These are phyloP conservation scores for Taenioides sp. DNA, from an alignment of 2,797 vertebrate genomes.

Conservation along the genomic window DNA sequence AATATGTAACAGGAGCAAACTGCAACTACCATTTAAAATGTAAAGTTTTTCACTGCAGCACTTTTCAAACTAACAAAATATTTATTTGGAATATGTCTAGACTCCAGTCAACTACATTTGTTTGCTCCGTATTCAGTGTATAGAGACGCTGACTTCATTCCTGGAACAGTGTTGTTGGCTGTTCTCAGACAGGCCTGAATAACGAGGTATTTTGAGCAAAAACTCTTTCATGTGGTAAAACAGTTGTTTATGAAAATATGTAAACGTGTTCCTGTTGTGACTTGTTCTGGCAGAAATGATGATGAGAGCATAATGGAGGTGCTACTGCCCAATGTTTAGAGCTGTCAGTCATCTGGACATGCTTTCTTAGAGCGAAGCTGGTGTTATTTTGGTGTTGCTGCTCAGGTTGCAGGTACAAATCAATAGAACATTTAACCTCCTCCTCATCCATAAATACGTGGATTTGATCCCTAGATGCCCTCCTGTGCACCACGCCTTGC, in stretches of 20 bases:
- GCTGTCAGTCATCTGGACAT: constrained; percentile 33
- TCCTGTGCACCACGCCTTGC: constrained; percentile 9
- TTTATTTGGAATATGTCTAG: neutral
- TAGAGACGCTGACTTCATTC: constrained; percentile 43
- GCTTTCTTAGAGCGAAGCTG: constrained; percentile 41
- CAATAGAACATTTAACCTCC: constrained; percentile 63
- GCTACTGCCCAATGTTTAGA: constrained; percentile 23
- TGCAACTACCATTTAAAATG: neutral
- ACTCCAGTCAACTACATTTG: neutral
- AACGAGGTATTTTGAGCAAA: constrained; percentile 44
- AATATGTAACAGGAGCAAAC: neutral
- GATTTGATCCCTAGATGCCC: constrained; percentile 45
- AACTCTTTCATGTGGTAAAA: constrained; percentile 49
- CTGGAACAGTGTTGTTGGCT: constrained; percentile 57
- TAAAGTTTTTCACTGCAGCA: neutral
- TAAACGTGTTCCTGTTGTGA: constrained; percentile 27
- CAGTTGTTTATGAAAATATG: constrained; percentile 36
- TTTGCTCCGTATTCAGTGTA: constrained; percentile 5
- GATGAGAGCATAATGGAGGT: constrained; percentile 12
- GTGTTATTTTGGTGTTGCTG: constrained; percentile 58
- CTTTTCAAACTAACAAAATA: neutral
- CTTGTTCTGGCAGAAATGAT: constrained; percentile 9
- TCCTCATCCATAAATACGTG: constrained; percentile 62
- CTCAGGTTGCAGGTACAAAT: constrained; percentile 73
- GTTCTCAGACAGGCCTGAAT: constrained; percentile 46